Percentiles rank a stretch among this genome's conserved stretches.
These are phyloP conservation scores for Andrena haemorrhoa DNA, from an alignment of 2,888 invertebrate genomes.

Conservation along the genomic window DNA sequence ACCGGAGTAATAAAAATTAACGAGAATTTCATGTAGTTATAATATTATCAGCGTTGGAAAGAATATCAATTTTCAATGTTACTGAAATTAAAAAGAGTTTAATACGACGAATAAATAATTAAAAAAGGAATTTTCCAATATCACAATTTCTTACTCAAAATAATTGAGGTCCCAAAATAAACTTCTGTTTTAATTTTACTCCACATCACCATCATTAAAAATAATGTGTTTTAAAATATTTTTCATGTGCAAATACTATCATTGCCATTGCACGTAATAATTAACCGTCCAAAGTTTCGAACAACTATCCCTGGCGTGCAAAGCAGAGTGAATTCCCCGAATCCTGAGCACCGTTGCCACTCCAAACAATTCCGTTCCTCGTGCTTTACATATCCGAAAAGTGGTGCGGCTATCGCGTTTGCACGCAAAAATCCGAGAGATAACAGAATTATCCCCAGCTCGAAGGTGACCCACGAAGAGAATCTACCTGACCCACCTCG, in stretches of 20 bases:
- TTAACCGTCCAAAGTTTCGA: slow-evolving; percentile 6
- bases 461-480: slow-evolving; percentile 36
- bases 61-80: too few relatives aligned
- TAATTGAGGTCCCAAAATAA: too few relatives aligned
- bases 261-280: background rate
- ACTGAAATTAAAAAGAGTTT: too few relatives aligned
- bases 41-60: too few relatives aligned
- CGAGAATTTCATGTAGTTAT: too few relatives aligned
- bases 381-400: background rate
- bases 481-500: slow-evolving; percentile 32
- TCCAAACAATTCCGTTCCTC: background rate
- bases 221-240: background rate
- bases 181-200: background rate
- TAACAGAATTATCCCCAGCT: slow-evolving; percentile 43
- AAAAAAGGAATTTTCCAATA: too few relatives aligned
- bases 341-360: slow-evolving; percentile 5
- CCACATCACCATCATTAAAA: background rate
- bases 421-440: slow-evolving; percentile 14
- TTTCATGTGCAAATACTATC: background rate
- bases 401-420: background rate
- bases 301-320: background rate
- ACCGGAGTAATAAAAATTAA: too few relatives aligned
- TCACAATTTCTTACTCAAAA: too few relatives aligned
- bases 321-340: background rate
- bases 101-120: too few relatives aligned